Conservation (phyloP, 53 echinoderm and acorn worm species). For the Glandiceps talaboti region DNA sequence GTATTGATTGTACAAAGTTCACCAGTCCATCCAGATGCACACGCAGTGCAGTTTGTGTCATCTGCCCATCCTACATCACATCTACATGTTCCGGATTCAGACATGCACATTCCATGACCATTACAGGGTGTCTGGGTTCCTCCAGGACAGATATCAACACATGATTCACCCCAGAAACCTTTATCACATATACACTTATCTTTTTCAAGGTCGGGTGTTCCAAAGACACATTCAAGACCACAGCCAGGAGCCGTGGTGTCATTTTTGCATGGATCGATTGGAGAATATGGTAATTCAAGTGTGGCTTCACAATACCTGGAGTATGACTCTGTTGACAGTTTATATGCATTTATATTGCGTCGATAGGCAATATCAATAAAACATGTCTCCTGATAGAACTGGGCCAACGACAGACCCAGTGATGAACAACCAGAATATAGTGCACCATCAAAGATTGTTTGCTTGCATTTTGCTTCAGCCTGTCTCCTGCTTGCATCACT, state of each 20-base stretch:
- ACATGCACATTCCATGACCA: conserved; percentile 42
- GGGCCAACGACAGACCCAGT: conserved; percentile 31
- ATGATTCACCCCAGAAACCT: conserved; percentile 61
- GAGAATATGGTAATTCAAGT: conserved; percentile 29
- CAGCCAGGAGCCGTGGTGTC: conserved; percentile 62
- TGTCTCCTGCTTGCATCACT: conserved; percentile 18
- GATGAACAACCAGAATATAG: conserved; percentile 31
- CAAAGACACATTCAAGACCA: conserved; percentile 45
- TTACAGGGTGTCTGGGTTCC: conserved; percentile 61
- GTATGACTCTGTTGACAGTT: conserved; percentile 26
- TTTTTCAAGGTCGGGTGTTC: conserved; percentile 25
- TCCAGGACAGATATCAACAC: conserved; percentile 51
- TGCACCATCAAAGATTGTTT: conserved; percentile 31
- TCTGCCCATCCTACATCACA: conserved; percentile 63
- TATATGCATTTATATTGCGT: conserved; percentile 9
- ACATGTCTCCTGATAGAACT: conserved; percentile 60
- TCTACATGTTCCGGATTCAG: conserved; percentile 47
- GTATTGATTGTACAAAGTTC: conserved; percentile 39
- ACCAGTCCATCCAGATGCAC: conserved; percentile 61
- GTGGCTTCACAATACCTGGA: conserved; percentile 41
- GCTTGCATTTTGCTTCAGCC: conserved; percentile 36
- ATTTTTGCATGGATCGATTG: conserved; percentile 29
- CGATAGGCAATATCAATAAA: conserved; percentile 41
- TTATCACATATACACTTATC: conserved; percentile 42
- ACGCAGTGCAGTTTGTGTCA: conserved; percentile 57